Percentiles rank a stretch among this genome's conserved stretches.
Evolutionary conservation across 1,140 invertebrate genomes (phyloP).

Genomic region (Coelopa frigida): DNA sequence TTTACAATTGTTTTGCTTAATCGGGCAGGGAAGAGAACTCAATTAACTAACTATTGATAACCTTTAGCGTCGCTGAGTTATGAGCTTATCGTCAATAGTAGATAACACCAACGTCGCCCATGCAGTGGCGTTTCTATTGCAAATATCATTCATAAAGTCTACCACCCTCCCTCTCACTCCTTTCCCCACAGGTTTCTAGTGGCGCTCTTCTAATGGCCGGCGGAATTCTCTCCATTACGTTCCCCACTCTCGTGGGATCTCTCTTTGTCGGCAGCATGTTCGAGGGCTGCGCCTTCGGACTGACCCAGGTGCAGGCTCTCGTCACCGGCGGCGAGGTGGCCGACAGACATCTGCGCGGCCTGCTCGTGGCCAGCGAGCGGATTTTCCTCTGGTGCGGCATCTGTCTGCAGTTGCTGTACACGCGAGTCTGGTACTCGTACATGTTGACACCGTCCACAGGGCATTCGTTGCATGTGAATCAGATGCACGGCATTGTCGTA

Average conservation of each 20-base stretch:
- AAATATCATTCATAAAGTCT: too few relatives aligned
- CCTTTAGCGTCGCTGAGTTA: too few relatives aligned
- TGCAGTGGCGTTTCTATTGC: too few relatives aligned
- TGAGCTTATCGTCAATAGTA: too few relatives aligned
- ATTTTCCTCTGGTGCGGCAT: constrained; percentile 36
- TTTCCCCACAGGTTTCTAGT: constrained; percentile 21
- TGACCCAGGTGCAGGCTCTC: constrained; percentile 29
- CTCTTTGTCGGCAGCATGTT: constrained; percentile 27
- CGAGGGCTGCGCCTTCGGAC: constrained; percentile 32
- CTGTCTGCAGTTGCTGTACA: constrained; percentile 29
- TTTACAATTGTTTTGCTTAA: not conserved
- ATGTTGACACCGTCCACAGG: too few relatives aligned
- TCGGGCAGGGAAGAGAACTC: too few relatives aligned
- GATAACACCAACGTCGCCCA: too few relatives aligned
- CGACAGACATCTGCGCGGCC: constrained; percentile 22
- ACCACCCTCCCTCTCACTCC: not conserved
- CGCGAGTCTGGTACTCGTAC: constrained; percentile 28
- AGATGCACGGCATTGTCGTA: constrained; percentile 29
- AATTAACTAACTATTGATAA: too few relatives aligned
- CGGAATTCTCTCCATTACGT: constrained; percentile 24
- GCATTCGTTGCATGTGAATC: constrained; percentile 28
- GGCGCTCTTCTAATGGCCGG: constrained; percentile 26
- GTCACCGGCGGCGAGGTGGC: constrained; percentile 28
- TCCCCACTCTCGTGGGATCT: constrained; percentile 16
- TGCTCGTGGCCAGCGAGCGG: constrained; percentile 28